Conservation (phyloP, 2,888 invertebrate species). For the Eristalinus sepulchralis region DNA sequence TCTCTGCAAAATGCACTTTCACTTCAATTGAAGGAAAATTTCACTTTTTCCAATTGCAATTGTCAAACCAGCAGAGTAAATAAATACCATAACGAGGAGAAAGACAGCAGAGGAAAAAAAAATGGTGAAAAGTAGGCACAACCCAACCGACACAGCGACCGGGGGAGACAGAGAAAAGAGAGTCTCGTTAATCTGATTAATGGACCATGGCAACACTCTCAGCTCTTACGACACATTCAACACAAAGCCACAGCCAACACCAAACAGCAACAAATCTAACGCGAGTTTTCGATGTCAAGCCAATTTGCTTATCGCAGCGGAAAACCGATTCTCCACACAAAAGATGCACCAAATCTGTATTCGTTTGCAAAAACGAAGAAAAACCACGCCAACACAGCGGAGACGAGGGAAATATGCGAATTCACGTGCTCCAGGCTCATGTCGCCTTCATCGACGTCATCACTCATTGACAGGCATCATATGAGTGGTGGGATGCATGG, state of each 20-base stretch:
- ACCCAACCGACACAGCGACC: background rate
- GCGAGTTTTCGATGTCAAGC: background rate
- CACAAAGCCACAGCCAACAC: background rate
- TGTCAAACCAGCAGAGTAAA: constrained; percentile 26
- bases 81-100: constrained; percentile 21
- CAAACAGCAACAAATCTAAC: background rate
- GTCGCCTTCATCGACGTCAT: constrained; percentile 58
- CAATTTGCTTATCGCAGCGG: background rate
- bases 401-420: constrained; percentile 18
- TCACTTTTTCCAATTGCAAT: constrained; percentile 49
- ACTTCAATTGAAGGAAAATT: constrained; percentile 35
- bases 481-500: constrained; percentile 10
- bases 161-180: background rate
- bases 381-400: background rate
- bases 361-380: background rate
- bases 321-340: background rate
- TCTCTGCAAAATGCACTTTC: constrained; percentile 35
- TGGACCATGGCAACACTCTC: constrained; percentile 31
- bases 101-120: background rate
- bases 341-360: constrained; percentile 1
- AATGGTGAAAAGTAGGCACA: background rate
- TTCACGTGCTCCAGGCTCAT: constrained; percentile 51
- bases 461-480: constrained; percentile 34
- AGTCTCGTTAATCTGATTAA: constrained; percentile 27
- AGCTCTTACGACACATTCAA: background rate